These are phyloP conservation scores for Varanus salvator DNA, from an alignment of 2,113 vertebrate genomes.

Conservation along the genomic window DNA sequence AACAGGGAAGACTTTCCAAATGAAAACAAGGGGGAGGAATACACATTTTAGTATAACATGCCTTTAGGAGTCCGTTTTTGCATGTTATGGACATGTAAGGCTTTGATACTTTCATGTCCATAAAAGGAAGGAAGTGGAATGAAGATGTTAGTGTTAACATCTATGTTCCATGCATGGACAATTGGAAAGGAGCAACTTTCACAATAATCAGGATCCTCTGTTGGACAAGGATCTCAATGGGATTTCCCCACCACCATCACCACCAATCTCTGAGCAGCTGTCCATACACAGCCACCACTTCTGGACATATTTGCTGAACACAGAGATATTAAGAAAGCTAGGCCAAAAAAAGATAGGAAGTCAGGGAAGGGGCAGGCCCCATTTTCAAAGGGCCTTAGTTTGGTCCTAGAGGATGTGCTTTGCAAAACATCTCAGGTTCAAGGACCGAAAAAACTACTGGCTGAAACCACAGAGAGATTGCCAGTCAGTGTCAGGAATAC, in stretches of 20 bases:
- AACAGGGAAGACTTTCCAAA: slow-evolving; percentile 37
- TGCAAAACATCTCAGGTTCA: too few relatives aligned
- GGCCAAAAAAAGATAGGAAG: not conserved
- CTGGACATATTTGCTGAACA: too few relatives aligned
- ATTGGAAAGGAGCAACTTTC: too few relatives aligned
- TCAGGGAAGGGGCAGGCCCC: not conserved
- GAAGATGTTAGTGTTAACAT: not conserved
- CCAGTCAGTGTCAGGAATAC: too few relatives aligned
- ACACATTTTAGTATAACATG: not conserved
- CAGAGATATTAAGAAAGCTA: not conserved
- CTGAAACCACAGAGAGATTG: too few relatives aligned
- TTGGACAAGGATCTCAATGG: too few relatives aligned
- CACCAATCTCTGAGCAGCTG: too few relatives aligned
- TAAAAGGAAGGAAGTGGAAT: not conserved
- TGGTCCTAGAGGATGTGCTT: too few relatives aligned
- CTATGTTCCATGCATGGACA: too few relatives aligned
- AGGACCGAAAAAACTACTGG: too few relatives aligned
- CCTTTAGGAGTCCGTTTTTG: not conserved
- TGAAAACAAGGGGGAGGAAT: slow-evolving; percentile 5
- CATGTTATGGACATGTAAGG: not conserved
- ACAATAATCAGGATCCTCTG: too few relatives aligned
- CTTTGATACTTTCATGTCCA: not conserved
- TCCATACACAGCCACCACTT: not conserved
- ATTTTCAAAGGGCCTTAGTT: not conserved
- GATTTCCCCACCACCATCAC: too few relatives aligned